Evolutionary conservation across 1,140 invertebrate genomes (phyloP), one percentile per base, ranked within the genome.

Genomic region (Hestina assimilis): DNA sequence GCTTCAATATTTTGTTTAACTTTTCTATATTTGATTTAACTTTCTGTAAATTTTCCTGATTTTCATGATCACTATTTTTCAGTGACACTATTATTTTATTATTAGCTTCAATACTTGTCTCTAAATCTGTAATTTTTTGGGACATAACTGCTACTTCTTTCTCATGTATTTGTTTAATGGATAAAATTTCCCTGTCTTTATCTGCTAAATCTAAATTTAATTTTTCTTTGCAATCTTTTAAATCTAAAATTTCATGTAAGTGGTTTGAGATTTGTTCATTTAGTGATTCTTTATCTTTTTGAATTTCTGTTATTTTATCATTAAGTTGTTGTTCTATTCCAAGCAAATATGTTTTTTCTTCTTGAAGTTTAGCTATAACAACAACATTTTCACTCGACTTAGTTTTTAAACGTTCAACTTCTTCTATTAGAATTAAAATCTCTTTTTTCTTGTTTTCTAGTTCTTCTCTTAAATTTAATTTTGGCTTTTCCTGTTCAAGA

Each of bases 1-100:
- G 52, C 4, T 8, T 19, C n/a, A 78, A 43, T 21, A 80, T 71
- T 46, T 61, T 43, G 54, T 75, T 63, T 46, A 80, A 28, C 63
- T 80, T 76, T 4, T 29, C 12, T 31, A 78, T 46, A n/a, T 58
- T 54, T 20, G 28, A 38, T 58, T 73, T 75, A 9, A 60, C 70
- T 53, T 57, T 66, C 12, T 59, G 29, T 14, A 82, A 33, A 54
- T 71, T 48, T 54, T 73, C 64, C 47, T 72, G 43, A 9, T 53
- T 33, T 57, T 68, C 53, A 28, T 52, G 29, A 6, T 70, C 45
- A 26, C 65, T 19, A 20, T 70, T 66, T 17, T 60, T 55, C 3
- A 79, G 19, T 17, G 58, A 64, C 21, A 14, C 33, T 40, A 82
- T 77, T 12, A 66, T 4, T 33, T 54, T 28, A 15, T 72, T 47